phyloP scores from a whole-genome alignment of 92 coral and sea anemone species.

The Heteractis magnifica region DNA sequence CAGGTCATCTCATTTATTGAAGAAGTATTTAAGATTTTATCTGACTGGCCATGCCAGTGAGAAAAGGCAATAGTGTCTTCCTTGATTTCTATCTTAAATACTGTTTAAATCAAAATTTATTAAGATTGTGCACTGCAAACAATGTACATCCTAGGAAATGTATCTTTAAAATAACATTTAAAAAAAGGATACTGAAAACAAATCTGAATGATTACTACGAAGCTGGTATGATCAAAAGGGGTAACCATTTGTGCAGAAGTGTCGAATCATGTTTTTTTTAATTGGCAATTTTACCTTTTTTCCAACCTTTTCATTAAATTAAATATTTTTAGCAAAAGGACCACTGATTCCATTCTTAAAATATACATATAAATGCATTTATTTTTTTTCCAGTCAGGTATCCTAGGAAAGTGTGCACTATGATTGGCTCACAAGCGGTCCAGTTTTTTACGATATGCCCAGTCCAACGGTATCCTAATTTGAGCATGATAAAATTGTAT shows the following conservation, averaged over 20 bases:
- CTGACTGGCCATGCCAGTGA: neutral
- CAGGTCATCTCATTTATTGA: neutral
- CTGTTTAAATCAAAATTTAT: neutral
- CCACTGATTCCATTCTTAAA: neutral
- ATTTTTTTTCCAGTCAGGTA: too few species aligned
- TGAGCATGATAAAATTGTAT: too few species aligned
- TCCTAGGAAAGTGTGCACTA: too few species aligned
- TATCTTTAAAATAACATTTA: neutral
- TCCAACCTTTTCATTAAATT: neutral
- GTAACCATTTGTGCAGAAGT: too few species aligned
- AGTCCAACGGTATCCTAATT: too few species aligned
- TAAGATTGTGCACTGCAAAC: too few species aligned
- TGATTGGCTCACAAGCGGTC: too few species aligned
- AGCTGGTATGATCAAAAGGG: too few species aligned
- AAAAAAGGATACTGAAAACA: neutral
- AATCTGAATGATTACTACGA: too few species aligned
- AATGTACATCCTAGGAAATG: neutral
- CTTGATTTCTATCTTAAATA: neutral
- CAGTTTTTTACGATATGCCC: too few species aligned
- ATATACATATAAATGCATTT: neutral
- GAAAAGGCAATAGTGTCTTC: neutral
- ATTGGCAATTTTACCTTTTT: neutral
- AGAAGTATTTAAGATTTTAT: slow-evolving; percentile 4
- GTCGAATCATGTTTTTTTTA: neutral
- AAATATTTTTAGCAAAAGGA: neutral